Percentiles rank a stretch among this genome's conserved stretches.
Evolutionary conservation across 2,888 invertebrate genomes (phyloP).

Genomic region (Myopa tessellatipennis): DNA sequence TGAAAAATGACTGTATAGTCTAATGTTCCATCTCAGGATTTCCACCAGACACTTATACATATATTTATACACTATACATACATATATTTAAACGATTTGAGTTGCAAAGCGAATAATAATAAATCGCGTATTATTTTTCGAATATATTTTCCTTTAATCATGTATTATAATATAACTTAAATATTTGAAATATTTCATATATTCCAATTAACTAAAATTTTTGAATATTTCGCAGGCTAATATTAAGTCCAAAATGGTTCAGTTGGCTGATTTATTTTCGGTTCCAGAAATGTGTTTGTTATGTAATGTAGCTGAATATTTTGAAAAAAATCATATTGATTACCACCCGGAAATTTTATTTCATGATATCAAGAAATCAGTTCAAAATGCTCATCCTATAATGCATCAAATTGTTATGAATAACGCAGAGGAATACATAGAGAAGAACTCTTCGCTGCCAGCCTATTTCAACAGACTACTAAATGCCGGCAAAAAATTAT

Average conservation of each 20-base stretch:
- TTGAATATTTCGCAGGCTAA: conserved; percentile 53
- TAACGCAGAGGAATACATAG: conserved; percentile 83
- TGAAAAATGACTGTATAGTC: too few relatives aligned
- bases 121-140: too few relatives aligned
- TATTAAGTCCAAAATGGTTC: conserved; percentile 81
- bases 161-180: too few relatives aligned
- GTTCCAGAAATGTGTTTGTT: conserved; percentile 95
- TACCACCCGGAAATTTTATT: conserved; percentile 97
- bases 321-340: conserved; percentile 87
- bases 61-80: too few relatives aligned
- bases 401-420: conserved; percentile 91
- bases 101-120: too few relatives aligned
- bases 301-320: conserved; percentile 94
- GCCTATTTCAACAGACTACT: conserved; percentile 81
- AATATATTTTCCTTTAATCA: too few relatives aligned
- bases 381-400: conserved; percentile 86
- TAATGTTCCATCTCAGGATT: too few relatives aligned
- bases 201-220: not conserved
- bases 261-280: conserved; percentile 95
- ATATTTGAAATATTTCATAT: too few relatives aligned
- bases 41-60: too few relatives aligned
- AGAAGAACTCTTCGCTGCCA: conserved; percentile 78
- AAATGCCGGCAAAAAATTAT: conserved; percentile 84
- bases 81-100: too few relatives aligned
- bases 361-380: conserved; percentile 91